Evolutionary conservation across 2,797 vertebrate species (phyloP), one percentile per base, ranked within the genome.

Genomic region (Anguilla megastoma): DNA sequence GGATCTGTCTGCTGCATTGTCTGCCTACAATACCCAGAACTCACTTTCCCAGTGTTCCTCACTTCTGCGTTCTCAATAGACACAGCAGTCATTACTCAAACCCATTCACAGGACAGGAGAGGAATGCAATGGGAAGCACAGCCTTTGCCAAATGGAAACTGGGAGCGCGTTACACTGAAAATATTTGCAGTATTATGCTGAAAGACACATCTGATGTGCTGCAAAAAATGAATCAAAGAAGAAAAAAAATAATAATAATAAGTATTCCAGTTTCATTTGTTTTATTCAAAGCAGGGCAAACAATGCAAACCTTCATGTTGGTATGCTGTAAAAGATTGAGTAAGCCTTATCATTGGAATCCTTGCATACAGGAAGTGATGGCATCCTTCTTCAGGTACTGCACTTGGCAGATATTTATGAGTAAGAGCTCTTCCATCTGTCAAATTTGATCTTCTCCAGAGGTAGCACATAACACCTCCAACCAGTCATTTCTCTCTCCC

Each of bases 21-120:
- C 36, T 10, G 16, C 41, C 5, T 16, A 80, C 76, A 80, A 80
- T 48, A 48, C 36, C 36, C 36, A 80, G 76, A 45, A 80, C 76
- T 80, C 76, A 80, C 18, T 80, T 80, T 48, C 76, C 76, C 76
- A 80, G 76, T 24, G 21, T 80, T 48, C 76, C 36, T 80, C 41
- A 80, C 76, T 48, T 45, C 21, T 50, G 76, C 45, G 9, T 18
- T 41, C 41, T 76, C 41, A 80, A n/a, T 48, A 50, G 76, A 48
- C 3, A 14, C 41, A 41, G 21, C 5, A 48, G 76, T 45, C 76
- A 12, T 76, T 76, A 36, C 33, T 36, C 30, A 76, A 24, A 76
- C 33, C 27, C 30, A 76, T 76, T 14, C 36, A 76, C 76, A 48
- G 76, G 41, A 48, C 41, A 36, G 60, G 16, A n/a, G 41, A 24